Conservation (phyloP, 2,888 invertebrate species). For the Mellilla xanthometata region DNA sequence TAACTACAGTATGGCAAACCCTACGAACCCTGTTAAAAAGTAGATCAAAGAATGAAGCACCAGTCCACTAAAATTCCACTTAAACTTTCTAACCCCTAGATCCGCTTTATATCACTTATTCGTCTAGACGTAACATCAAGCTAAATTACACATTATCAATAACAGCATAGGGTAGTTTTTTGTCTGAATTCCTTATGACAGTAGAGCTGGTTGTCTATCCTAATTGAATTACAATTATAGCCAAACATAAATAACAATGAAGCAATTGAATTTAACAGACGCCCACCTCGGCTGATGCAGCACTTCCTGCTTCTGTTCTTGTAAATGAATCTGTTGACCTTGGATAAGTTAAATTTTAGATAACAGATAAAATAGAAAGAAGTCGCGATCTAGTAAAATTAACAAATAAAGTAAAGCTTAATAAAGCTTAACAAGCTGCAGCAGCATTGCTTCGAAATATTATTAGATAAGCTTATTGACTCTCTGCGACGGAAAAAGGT, state of each 20-base stretch:
- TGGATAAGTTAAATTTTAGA: not conserved
- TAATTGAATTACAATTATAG: constrained; percentile 65
- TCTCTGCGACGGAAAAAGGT: too few relatives aligned
- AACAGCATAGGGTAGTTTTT: constrained; percentile 7
- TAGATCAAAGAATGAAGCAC: constrained; percentile 21
- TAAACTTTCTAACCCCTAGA: constrained; percentile 4
- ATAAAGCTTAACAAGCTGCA: too few relatives aligned
- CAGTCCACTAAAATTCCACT: constrained; percentile 13
- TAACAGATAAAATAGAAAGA: too few relatives aligned
- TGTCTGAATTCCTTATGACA: constrained; percentile 2
- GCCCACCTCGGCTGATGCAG: constrained; percentile 39
- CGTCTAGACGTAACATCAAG: constrained; percentile 1
- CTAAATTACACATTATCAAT: not conserved
- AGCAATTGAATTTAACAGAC: constrained; percentile 54
- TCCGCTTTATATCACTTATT: constrained; percentile 9
- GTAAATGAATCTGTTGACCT: constrained; percentile 12
- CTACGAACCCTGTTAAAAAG: too few relatives aligned
- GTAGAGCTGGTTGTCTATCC: constrained; percentile 33
- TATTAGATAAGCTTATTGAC: too few relatives aligned
- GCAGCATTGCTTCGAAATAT: too few relatives aligned
- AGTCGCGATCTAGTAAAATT: too few relatives aligned
- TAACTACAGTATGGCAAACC: too few relatives aligned
- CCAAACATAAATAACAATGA: constrained; percentile 69
- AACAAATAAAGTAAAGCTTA: too few relatives aligned
- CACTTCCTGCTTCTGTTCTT: constrained; percentile 30